Base-by-base conservation (phyloP, 2,113 vertebrate genomes). In the Manacus vitellinus region DNA sequence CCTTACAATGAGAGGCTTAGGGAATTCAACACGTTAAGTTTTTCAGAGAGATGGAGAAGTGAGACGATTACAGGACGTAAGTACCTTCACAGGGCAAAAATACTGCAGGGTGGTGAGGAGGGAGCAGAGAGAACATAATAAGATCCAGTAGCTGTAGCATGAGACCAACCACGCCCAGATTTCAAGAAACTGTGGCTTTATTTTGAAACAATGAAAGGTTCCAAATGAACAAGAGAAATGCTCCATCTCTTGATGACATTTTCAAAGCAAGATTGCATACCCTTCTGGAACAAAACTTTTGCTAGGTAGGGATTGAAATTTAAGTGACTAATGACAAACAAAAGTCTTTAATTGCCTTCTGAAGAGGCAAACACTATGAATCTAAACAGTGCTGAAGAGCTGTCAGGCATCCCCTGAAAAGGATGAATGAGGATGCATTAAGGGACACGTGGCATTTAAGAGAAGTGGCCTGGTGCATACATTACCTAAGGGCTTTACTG, bases 11-110 rank as follows among this genome's bases (percentile, higher is more conserved):
- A 85, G 18, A 87, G 33, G 81, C 52, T 94, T 43, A 39, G 81
- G 55, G 85, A 94, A 89, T 93, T 61, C 85, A 63, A 1, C 0
- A 0, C 12, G 30, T 67, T 87, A 35, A 37, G 49, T 28, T 85
- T 84, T 72, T 47, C 43, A 89, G 85, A 87, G 41, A 86, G 62
- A 61, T 20, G 51, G 39, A 89, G 47, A 93, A 85, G 39, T 8
- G 61, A 82, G 70, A 67, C 72, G 77, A 87, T 78, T 85, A 88
- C 47, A 75, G 73, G 52, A 71, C 30, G 1, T 22, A 80, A 86
- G 39, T 39, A 85, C 65, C 70, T 94, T 80, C 51, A 70, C 12
- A 33, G 22, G 47, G 46, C 51, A 51, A 77, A 89, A 92, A 77
- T 11, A 81, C 25, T 6, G 6, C 73, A 51, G 33, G 18, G 28